A percentile compares a stretch with the other conserved stretches of the same genome.
These are phyloP conservation scores for Cantharis flavilabris DNA, from an alignment of 2,888 invertebrate species.

Conservation along the genomic window DNA sequence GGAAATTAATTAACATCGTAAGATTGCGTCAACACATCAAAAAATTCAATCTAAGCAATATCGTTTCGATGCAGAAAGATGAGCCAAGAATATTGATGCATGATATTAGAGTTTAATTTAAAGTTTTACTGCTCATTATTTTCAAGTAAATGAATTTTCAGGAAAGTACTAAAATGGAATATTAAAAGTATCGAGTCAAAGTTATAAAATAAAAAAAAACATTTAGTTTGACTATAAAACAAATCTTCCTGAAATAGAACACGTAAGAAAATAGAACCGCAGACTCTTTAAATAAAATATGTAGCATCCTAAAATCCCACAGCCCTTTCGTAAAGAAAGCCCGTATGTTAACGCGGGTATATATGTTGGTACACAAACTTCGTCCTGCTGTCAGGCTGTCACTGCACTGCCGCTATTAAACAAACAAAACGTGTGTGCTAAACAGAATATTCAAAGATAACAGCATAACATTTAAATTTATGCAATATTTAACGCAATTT, in stretches of 20 bases:
- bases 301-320: constrained; percentile 32
- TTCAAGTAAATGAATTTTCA: constrained; percentile 13
- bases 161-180: constrained; percentile 10
- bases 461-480: constrained; percentile 26
- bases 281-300: constrained; percentile 35
- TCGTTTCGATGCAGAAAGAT: constrained; percentile 20
- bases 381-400: constrained; percentile 24
- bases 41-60: constrained; percentile 27
- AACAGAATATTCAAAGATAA: constrained; percentile 18
- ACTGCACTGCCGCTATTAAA: constrained; percentile 16
- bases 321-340: constrained; percentile 27
- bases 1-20: neutral
- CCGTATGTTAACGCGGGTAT: constrained; percentile 29
- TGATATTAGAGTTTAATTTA: constrained; percentile 14
- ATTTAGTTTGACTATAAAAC: constrained; percentile 13
- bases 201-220: neutral
- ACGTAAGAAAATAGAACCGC: constrained; percentile 25
- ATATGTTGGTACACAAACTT: constrained; percentile 14
- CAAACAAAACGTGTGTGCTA: constrained; percentile 20
- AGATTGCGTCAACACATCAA: constrained; percentile 1
- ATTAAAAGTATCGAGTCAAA: constrained; percentile 11
- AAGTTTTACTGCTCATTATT: constrained; percentile 18
- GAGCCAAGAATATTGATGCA: constrained; percentile 23
- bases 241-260: constrained; percentile 26
- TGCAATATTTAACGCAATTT: constrained; percentile 22